These are phyloP conservation scores for Melanotaenia nigrans DNA, from an alignment of 2,797 vertebrate genomes.

Conservation along the genomic window DNA sequence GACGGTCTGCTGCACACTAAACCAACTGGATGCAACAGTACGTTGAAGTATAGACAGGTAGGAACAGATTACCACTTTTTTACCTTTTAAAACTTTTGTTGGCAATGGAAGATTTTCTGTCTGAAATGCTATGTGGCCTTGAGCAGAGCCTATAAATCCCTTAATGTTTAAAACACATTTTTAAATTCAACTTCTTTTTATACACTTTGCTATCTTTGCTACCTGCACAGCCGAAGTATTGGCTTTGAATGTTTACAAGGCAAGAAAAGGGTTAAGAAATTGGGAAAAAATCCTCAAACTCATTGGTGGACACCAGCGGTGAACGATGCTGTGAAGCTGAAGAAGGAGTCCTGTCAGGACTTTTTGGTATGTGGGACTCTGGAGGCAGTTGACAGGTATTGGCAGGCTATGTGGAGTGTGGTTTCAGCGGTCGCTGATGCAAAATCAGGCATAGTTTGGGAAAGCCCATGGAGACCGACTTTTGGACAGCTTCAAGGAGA, in stretches of 20 bases:
- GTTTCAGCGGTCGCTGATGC: too few species aligned
- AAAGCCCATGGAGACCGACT: too few species aligned
- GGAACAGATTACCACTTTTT: constrained; percentile 14
- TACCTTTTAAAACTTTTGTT: constrained; percentile 10
- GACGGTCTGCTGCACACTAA: constrained; percentile 60
- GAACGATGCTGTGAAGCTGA: too few species aligned
- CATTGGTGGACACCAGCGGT: too few species aligned
- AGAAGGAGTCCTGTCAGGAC: too few species aligned
- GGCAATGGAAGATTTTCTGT: constrained; percentile 21
- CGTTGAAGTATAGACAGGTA: constrained; percentile 60
- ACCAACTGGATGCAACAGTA: constrained; percentile 44
- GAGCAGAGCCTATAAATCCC: constrained; percentile 7
- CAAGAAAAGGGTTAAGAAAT: neutral
- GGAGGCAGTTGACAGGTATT: too few species aligned
- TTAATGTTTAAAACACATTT: constrained; percentile 34
- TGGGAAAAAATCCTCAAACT: too few species aligned
- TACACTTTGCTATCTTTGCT: constrained; percentile 27
- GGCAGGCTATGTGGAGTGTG: too few species aligned
- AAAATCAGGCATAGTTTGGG: too few species aligned
- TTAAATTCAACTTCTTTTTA: constrained; percentile 29
- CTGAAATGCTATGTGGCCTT: constrained; percentile 21
- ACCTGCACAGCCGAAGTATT: constrained; percentile 21
- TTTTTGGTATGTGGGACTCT: too few species aligned
- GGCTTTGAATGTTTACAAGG: constrained; percentile 4
- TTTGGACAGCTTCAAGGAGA: too few species aligned